phyloP scores from a whole-genome alignment of 2,888 invertebrate genomes.

The Neoascia interrupta region DNA sequence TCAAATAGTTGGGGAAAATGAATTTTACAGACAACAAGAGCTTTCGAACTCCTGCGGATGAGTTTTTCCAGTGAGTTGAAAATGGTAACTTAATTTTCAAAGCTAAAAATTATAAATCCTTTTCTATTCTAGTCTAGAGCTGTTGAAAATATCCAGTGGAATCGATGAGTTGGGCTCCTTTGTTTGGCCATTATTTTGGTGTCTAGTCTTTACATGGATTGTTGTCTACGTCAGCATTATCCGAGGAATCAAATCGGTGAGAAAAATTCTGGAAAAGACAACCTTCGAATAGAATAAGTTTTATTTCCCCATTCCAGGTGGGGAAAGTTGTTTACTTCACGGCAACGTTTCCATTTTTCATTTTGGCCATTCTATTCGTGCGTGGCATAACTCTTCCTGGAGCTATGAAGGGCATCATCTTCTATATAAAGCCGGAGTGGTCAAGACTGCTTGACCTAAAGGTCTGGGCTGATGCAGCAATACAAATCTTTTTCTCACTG shows the following conservation, averaged over 20 bases:
- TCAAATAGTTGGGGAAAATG: slow-evolving; percentile 65
- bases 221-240: slow-evolving; percentile 91
- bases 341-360: slow-evolving; percentile 89
- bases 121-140: slow-evolving; percentile 89
- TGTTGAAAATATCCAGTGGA: slow-evolving; percentile 87
- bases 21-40: slow-evolving; percentile 70
- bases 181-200: slow-evolving; percentile 89
- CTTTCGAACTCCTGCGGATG: slow-evolving; percentile 86
- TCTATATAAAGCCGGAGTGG: slow-evolving; percentile 91
- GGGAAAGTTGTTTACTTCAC: slow-evolving; percentile 89
- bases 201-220: slow-evolving; percentile 88
- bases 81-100: too few species aligned
- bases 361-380: slow-evolving; percentile 86
- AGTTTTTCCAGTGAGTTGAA: slow-evolving; percentile 89
- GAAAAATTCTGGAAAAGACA: background rate
- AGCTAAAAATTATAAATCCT: too few species aligned
- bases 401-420: slow-evolving; percentile 87
- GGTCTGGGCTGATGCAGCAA: slow-evolving; percentile 95
- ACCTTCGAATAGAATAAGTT: background rate
- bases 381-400: slow-evolving; percentile 91
- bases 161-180: slow-evolving; percentile 88
- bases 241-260: slow-evolving; percentile 89
- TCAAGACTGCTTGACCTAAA: slow-evolving; percentile 86
- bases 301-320: slow-evolving; percentile 71
- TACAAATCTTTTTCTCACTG: slow-evolving; percentile 95